phyloP scores from a whole-genome alignment of 92 coral and sea anemone species.

The Epizoanthus illoricatus region DNA sequence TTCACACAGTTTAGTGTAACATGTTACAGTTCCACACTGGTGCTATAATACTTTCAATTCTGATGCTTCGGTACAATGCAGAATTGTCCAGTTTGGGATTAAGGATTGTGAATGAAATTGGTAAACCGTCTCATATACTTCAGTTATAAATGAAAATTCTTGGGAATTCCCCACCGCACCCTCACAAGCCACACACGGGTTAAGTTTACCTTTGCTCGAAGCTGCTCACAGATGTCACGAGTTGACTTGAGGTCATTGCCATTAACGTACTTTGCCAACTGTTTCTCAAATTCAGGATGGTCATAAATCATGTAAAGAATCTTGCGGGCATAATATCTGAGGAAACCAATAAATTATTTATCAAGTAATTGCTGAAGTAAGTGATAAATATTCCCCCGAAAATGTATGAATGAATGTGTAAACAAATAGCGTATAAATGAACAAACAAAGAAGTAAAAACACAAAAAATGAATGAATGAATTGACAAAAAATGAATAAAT shows the following conservation, averaged over 20 bases:
- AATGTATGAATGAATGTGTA: background rate
- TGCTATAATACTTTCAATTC: too few species aligned
- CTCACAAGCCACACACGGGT: background rate
- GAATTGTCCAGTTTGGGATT: too few species aligned
- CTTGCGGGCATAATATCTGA: conserved; percentile 91
- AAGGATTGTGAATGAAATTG: too few species aligned
- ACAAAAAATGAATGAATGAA: too few species aligned
- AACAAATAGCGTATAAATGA: background rate
- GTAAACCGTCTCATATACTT: too few species aligned
- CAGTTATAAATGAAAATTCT: too few species aligned
- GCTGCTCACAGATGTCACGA: conserved; percentile 80
- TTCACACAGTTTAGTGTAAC: too few species aligned
- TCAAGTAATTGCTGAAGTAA: too few species aligned
- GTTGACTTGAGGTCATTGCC: conserved; percentile 76
- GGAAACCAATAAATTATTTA: background rate
- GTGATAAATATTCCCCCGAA: background rate
- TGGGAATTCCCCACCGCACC: too few species aligned
- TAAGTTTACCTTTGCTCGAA: conserved; percentile 75
- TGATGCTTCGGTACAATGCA: too few species aligned
- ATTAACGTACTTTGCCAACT: conserved; percentile 76
- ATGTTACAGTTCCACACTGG: too few species aligned
- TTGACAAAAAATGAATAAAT: too few species aligned
- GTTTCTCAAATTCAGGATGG: conserved; percentile 92
- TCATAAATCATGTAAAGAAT: conserved; percentile 78
- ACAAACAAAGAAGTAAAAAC: background rate